Evolutionary conservation across 2,888 invertebrate species (phyloP).

Genomic region (Lordiphosa fenestrarum): DNA sequence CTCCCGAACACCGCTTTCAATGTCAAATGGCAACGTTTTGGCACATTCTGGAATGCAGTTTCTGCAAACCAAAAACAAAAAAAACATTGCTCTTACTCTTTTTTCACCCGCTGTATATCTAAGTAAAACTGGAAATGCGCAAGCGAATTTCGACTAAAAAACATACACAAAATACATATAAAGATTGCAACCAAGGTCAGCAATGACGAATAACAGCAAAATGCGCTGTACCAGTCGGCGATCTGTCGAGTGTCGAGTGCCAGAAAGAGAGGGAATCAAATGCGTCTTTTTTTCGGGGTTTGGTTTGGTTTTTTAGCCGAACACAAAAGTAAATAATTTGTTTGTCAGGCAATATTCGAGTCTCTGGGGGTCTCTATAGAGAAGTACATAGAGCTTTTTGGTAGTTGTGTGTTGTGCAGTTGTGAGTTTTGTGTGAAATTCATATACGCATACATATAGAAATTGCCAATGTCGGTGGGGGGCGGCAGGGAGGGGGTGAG

Average conservation of each 20-base stretch:
- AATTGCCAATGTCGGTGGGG: too few species aligned
- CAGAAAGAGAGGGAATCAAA: constrained; percentile 25
- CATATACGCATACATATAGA: constrained; percentile 7
- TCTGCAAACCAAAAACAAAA: neutral
- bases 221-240: constrained; percentile 73
- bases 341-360: constrained; percentile 43
- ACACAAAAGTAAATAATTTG: constrained; percentile 69
- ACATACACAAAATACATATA: constrained; percentile 32
- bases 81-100: neutral
- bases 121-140: constrained; percentile 37
- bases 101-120: neutral
- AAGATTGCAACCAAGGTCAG: constrained; percentile 77
- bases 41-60: constrained; percentile 11
- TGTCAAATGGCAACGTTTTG: constrained; percentile 40
- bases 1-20: constrained; percentile 45
- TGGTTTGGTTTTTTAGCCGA: constrained; percentile 34
- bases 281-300: constrained; percentile 48
- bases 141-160: constrained; percentile 26
- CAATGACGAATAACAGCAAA: constrained; percentile 75
- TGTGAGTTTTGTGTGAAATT: constrained; percentile 4
- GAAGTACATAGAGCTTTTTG: too few species aligned
- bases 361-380: constrained; percentile 14
- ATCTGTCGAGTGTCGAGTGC: constrained; percentile 37
- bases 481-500: too few species aligned
- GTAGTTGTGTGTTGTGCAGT: too few species aligned